These are phyloP conservation scores for Danio tinwini DNA, from an alignment of 2,797 vertebrate genomes.

Conservation along the genomic window DNA sequence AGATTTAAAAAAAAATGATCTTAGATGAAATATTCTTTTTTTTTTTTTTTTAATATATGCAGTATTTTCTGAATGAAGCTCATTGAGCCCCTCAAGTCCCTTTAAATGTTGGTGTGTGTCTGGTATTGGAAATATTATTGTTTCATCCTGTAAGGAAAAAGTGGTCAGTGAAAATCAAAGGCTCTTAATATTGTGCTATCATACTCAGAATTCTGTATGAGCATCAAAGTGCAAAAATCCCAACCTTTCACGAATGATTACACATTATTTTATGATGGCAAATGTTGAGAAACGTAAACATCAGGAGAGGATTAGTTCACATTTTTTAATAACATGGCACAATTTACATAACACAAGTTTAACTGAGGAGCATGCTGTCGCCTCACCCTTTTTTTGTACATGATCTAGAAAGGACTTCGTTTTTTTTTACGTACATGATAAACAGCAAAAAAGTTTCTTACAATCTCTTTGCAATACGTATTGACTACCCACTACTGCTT, in stretches of 20 bases:
- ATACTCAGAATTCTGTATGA: not conserved
- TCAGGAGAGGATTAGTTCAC: slow-evolving; percentile 84
- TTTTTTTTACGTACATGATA: slow-evolving; percentile 91
- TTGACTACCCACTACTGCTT: slow-evolving; percentile 95
- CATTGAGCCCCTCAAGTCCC: too few species aligned
- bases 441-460: slow-evolving; percentile 95
- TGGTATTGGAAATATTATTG: too few species aligned
- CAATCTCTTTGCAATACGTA: slow-evolving; percentile 98
- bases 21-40: too few species aligned
- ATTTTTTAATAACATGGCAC: slow-evolving; percentile 99
- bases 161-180: too few species aligned
- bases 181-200: not conserved
- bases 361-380: slow-evolving; percentile 98
- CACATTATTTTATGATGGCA: not conserved
- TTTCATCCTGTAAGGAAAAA: too few species aligned
- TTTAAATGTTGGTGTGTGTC: too few species aligned
- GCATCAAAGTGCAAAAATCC: not conserved
- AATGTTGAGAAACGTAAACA: slow-evolving; percentile 3
- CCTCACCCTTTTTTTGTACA: slow-evolving; percentile 88
- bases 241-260: not conserved
- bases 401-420: slow-evolving; percentile 95
- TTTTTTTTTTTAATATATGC: too few species aligned
- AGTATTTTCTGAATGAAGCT: too few species aligned
- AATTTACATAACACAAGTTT: slow-evolving; percentile 99
- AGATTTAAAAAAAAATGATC: too few species aligned